These are phyloP conservation scores for Fragum whitleyi DNA, from an alignment of 2,888 invertebrate genomes.

Conservation along the genomic window DNA sequence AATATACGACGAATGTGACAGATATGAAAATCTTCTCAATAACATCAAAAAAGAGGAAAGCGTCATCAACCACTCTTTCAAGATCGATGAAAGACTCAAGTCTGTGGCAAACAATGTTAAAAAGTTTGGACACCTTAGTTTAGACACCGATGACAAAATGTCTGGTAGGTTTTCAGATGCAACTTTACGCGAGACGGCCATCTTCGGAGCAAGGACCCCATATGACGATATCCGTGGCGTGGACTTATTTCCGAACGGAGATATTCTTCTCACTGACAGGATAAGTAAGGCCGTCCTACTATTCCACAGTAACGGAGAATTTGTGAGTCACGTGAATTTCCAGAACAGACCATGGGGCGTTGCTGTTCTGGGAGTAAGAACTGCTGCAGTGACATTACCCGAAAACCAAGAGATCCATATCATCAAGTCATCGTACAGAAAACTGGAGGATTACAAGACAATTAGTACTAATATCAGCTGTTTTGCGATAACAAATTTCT, in stretches of 20 bases:
- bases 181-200: slow-evolving; percentile 41
- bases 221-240: slow-evolving; percentile 55
- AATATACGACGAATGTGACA: slow-evolving; percentile 48
- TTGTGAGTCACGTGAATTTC: slow-evolving; percentile 51
- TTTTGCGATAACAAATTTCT: slow-evolving; percentile 54
- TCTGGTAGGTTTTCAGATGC: slow-evolving; percentile 24
- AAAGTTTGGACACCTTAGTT: slow-evolving; percentile 53
- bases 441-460: slow-evolving; percentile 37
- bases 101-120: slow-evolving; percentile 45
- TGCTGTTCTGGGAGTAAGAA: slow-evolving; percentile 50
- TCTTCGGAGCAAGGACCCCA: slow-evolving; percentile 46
- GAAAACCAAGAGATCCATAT: slow-evolving; percentile 46
- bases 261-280: slow-evolving; percentile 46
- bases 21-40: slow-evolving; percentile 42
- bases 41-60: slow-evolving; percentile 32
- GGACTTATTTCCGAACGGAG: slow-evolving; percentile 52
- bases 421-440: slow-evolving; percentile 41
- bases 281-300: slow-evolving; percentile 53
- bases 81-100: slow-evolving; percentile 53
- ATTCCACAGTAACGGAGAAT: slow-evolving; percentile 53
- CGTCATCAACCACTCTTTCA: slow-evolving; percentile 46
- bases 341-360: slow-evolving; percentile 48
- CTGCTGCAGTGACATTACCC: slow-evolving; percentile 46
- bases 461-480: slow-evolving; percentile 53
- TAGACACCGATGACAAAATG: slow-evolving; percentile 33